These are phyloP conservation scores for Schizotus pectinicornis DNA, from an alignment of 2,888 invertebrate genomes.

Conservation along the genomic window DNA sequence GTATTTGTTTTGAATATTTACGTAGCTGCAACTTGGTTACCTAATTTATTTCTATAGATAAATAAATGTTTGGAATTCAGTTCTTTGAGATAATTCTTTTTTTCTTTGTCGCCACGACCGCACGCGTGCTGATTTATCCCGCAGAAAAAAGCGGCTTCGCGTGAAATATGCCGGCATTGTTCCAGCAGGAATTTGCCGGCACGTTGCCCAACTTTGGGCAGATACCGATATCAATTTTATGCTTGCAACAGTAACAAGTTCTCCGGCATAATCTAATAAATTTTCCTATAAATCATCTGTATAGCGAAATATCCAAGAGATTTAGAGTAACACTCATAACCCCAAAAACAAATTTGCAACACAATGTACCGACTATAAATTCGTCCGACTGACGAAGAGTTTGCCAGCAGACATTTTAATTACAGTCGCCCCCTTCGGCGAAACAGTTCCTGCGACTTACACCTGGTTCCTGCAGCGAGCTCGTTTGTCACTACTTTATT, in stretches of 20 bases:
- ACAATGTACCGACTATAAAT: constrained; percentile 55
- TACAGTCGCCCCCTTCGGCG: constrained; percentile 49
- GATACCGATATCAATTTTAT: too few species aligned
- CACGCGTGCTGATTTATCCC: constrained; percentile 10
- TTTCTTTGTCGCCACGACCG: background rate
- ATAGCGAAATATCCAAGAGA: constrained; percentile 49
- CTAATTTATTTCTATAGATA: too few species aligned
- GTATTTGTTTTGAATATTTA: too few species aligned
- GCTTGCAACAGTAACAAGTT: constrained; percentile 16
- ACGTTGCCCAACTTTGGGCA: too few species aligned
- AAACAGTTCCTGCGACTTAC: constrained; percentile 39
- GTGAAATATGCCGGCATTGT: too few species aligned
- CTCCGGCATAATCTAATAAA: constrained; percentile 30
- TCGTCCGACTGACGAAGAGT: constrained; percentile 54
- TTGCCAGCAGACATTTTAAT: constrained; percentile 57
- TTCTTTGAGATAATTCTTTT: too few species aligned
- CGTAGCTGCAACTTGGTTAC: too few species aligned
- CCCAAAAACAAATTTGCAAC: constrained; percentile 55
- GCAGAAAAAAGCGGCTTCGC: background rate
- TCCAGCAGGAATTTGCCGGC: too few species aligned
- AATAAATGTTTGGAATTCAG: constrained; percentile 14
- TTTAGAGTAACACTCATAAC: constrained; percentile 49
- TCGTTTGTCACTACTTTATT: constrained; percentile 40
- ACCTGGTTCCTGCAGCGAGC: constrained; percentile 43
- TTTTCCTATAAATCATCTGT: constrained; percentile 41